phyloP scores from a whole-genome alignment of 2,888 invertebrate genomes.

The Lepidochitona cinerea region DNA sequence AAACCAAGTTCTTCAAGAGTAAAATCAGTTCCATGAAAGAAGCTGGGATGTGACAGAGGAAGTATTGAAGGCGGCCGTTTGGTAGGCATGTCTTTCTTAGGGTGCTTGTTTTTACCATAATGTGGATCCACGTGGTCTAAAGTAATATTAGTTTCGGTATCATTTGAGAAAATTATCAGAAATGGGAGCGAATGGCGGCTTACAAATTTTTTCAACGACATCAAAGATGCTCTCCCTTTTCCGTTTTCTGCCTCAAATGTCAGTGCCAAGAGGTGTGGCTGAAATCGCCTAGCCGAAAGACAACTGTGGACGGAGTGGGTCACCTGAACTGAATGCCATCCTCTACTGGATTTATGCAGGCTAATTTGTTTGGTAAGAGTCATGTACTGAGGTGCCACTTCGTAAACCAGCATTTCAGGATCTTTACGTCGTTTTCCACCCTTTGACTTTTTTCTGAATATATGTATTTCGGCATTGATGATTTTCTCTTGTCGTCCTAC shows the following conservation, averaged over 20 bases:
- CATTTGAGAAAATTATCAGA: constrained; percentile 69
- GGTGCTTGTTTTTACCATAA: neutral
- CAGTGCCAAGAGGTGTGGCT: constrained; percentile 57
- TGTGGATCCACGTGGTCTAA: constrained; percentile 41
- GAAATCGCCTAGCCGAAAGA: constrained; percentile 39
- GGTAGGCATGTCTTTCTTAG: neutral
- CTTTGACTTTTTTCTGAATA: constrained; percentile 57
- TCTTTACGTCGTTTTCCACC: constrained; percentile 30
- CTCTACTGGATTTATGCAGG: constrained; percentile 46
- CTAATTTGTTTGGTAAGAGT: constrained; percentile 44
- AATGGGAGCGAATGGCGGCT: constrained; percentile 64
- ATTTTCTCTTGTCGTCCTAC: constrained; percentile 63
- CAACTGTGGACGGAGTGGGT: constrained; percentile 58
- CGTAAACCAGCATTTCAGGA: constrained; percentile 49
- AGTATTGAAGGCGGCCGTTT: too few relatives aligned
- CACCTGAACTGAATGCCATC: constrained; percentile 68
- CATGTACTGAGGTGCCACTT: constrained; percentile 54
- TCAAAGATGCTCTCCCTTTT: constrained; percentile 41
- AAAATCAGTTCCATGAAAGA: constrained; percentile 1
- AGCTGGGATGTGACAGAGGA: neutral
- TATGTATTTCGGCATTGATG: constrained; percentile 68
- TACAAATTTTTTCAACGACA: constrained; percentile 57
- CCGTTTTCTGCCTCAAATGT: constrained; percentile 51
- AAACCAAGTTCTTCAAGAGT: constrained; percentile 11
- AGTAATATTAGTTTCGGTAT: constrained; percentile 54